A percentile compares a stretch with the other conserved stretches of the same genome.
Evolutionary conservation across 2,888 invertebrate genomes (phyloP).

Genomic region (Drosophila aldrichi): DNA sequence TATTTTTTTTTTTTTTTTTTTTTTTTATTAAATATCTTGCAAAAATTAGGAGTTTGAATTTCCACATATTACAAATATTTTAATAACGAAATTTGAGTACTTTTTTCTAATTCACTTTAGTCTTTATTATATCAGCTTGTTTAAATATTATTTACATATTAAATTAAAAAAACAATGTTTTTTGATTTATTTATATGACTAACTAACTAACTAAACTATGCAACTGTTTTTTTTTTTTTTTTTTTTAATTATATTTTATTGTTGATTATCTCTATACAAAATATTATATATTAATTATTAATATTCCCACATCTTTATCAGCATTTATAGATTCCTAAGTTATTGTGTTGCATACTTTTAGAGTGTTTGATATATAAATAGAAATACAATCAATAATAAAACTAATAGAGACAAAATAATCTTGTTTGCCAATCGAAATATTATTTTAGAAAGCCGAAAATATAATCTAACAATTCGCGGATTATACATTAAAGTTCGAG

Average conservation of each 20-base stretch:
- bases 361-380: slow-evolving; percentile 3
- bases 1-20: too few relatives aligned
- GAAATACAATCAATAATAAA: background rate
- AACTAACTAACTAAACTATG: too few relatives aligned
- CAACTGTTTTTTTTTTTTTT: too few relatives aligned
- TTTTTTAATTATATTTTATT: too few relatives aligned
- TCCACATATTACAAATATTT: background rate
- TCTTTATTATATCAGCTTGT: background rate
- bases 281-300: background rate
- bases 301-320: background rate
- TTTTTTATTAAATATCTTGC: too few relatives aligned
- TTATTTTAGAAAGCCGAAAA: too few relatives aligned
- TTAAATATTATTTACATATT: background rate
- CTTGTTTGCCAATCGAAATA: background rate
- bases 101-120: background rate
- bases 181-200: too few relatives aligned
- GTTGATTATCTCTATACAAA: too few relatives aligned
- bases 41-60: too few relatives aligned
- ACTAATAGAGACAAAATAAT: background rate
- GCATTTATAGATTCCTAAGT: background rate
- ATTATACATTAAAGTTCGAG: too few relatives aligned
- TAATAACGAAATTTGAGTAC: background rate
- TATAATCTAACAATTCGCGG: too few relatives aligned
- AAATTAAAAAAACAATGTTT: background rate
- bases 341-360: slow-evolving; percentile 15